Conservation (phyloP, 1,140 invertebrate species). For the Liolophura sinensis region DNA sequence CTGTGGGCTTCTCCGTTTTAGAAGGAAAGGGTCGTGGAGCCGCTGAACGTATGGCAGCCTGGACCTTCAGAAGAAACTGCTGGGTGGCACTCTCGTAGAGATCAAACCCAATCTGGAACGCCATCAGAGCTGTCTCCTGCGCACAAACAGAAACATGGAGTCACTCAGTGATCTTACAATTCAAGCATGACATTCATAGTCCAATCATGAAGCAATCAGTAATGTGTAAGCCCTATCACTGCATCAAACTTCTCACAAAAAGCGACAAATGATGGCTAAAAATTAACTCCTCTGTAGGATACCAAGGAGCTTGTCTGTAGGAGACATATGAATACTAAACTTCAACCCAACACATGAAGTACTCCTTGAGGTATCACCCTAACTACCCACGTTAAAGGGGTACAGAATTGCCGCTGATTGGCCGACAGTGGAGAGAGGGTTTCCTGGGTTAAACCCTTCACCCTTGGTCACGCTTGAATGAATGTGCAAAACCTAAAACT, state of each 20-base stretch:
- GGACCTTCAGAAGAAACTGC: slow-evolving; percentile 88
- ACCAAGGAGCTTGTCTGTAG: no score
- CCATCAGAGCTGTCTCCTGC: slow-evolving; percentile 78
- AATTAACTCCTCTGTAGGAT: no score
- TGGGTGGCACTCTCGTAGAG: slow-evolving; percentile 98
- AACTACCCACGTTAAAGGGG: no score
- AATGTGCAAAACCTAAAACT: background rate
- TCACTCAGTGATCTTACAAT: no score
- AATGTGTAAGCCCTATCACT: no score
- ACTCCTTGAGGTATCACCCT: no score
- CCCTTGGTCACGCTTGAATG: background rate
- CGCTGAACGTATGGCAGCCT: slow-evolving; percentile 43
- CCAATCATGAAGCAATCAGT: no score
- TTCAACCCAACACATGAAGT: no score
- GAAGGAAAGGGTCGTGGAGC: slow-evolving; percentile 26
- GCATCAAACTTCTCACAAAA: no score
- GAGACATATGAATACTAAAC: no score
- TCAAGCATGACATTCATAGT: no score
- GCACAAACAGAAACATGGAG: slow-evolving; percentile 10
- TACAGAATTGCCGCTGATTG: background rate
- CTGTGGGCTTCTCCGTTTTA: slow-evolving; percentile 13
- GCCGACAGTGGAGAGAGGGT: background rate
- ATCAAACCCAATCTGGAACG: slow-evolving; percentile 99
- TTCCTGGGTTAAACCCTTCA: background rate
- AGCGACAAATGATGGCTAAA: no score